Conservation (phyloP, 1,140 invertebrate species). For the Zaprionus kolodkinae region DNA sequence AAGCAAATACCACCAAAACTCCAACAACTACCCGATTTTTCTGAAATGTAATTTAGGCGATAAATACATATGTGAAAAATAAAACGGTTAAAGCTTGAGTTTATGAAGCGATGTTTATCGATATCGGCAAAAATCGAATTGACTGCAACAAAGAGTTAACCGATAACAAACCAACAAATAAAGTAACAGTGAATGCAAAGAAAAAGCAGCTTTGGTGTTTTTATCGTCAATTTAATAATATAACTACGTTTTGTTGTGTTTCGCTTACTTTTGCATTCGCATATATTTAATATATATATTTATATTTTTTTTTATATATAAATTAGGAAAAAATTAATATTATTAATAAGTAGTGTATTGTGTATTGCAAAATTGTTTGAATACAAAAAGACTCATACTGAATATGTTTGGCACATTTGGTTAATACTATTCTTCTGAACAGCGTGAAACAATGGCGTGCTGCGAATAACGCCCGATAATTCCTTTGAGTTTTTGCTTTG, state of each 20-base stretch:
- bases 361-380: constrained; percentile 51
- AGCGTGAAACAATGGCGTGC: constrained; percentile 79
- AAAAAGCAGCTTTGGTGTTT: background rate
- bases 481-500: constrained; percentile 83
- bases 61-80: background rate
- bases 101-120: background rate
- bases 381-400: constrained; percentile 74
- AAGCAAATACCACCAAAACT: background rate
- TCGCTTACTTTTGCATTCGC: constrained; percentile 31
- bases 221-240: constrained; percentile 15
- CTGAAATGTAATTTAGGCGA: background rate
- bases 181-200: background rate
- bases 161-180: too few relatives aligned
- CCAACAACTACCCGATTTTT: background rate
- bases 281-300: constrained; percentile 28
- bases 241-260: constrained; percentile 44
- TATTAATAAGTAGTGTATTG: constrained; percentile 56
- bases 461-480: constrained; percentile 76
- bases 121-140: background rate
- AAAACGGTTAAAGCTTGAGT: background rate
- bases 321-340: constrained; percentile 51
- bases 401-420: constrained; percentile 84
- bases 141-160: background rate
- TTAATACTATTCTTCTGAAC: constrained; percentile 79
- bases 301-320: constrained; percentile 33